A percentile compares a stretch with the other conserved stretches of the same genome.
phyloP scores from a whole-genome alignment of 1,140 invertebrate species.

The Caenorhabditis remanei region DNA sequence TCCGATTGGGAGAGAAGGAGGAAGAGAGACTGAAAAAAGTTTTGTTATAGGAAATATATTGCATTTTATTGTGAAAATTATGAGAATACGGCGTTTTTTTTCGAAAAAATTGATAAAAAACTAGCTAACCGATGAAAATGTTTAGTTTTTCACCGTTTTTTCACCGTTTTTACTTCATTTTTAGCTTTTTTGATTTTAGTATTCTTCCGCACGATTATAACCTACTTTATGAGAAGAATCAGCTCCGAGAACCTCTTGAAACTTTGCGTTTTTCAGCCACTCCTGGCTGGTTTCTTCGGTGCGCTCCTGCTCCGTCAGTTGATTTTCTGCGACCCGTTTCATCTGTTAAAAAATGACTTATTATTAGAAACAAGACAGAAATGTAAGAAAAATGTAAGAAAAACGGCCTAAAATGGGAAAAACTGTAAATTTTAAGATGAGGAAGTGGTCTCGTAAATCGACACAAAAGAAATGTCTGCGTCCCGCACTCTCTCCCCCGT shows the following conservation, averaged over 20 bases:
- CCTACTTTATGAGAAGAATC: slow-evolving; percentile 62
- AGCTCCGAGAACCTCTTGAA: slow-evolving; percentile 63
- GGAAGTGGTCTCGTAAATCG: not conserved
- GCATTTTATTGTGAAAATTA: too few relatives aligned
- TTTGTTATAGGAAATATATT: not conserved
- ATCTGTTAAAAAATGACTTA: not conserved
- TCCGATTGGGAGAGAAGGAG: slow-evolving; percentile 58
- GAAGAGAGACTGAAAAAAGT: slow-evolving; percentile 60
- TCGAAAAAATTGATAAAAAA: too few relatives aligned
- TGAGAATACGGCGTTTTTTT: too few relatives aligned
- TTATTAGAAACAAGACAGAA: not conserved
- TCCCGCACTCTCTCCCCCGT: not conserved
- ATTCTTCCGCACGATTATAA: too few relatives aligned
- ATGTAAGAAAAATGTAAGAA: not conserved
- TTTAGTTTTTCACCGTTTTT: not conserved
- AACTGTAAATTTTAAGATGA: not conserved
- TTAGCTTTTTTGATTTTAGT: too few relatives aligned
- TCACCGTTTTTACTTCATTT: not conserved
- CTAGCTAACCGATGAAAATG: too few relatives aligned
- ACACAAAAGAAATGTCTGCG: not conserved
- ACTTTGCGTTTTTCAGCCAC: slow-evolving; percentile 45
- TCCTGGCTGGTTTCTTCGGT: not conserved
- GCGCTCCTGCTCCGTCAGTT: not conserved
- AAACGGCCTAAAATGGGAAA: not conserved
- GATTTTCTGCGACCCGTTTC: slow-evolving; percentile 1